A percentile compares a stretch with the other conserved stretches of the same genome.
Conservation (phyloP, 1,140 invertebrate species). For the Diorhabda carinulata region DNA sequence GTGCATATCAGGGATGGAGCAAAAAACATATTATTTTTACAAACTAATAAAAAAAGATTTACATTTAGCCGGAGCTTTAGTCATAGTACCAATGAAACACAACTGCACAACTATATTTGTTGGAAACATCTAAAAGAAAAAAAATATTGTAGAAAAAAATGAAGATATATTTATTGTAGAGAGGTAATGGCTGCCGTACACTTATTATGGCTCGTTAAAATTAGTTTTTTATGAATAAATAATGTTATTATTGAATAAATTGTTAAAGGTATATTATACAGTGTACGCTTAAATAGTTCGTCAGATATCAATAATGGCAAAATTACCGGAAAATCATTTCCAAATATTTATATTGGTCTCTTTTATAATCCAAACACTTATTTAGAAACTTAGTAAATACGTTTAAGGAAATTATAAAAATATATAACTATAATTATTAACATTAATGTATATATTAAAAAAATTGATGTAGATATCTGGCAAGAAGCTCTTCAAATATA, state of each 20-base stretch:
- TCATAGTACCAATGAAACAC: constrained; percentile 25
- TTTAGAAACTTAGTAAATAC: too few species aligned
- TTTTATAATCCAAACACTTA: too few species aligned
- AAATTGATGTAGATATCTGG: too few species aligned
- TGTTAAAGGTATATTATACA: constrained; percentile 16
- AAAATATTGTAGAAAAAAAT: constrained; percentile 21
- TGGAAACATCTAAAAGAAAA: constrained; percentile 18
- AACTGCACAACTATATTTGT: constrained; percentile 33
- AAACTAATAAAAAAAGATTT: constrained; percentile 11
- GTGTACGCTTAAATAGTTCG: constrained; percentile 19
- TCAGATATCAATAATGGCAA: background rate
- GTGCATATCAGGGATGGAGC: constrained; percentile 16
- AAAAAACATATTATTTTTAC: constrained; percentile 20
- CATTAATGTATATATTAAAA: too few species aligned
- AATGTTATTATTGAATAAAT: constrained; percentile 6
- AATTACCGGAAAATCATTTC: background rate
- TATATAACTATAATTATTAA: too few species aligned
- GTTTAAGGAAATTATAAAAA: too few species aligned
- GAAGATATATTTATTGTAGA: background rate
- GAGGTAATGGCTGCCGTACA: constrained; percentile 35
- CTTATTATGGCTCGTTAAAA: constrained; percentile 22
- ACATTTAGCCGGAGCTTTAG: constrained; percentile 27
- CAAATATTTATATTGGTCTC: too few species aligned
- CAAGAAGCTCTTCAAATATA: too few species aligned
- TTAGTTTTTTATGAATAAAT: constrained; percentile 21